Conservation (phyloP, 2,797 vertebrate genomes). For the Crax fasciolata region DNA sequence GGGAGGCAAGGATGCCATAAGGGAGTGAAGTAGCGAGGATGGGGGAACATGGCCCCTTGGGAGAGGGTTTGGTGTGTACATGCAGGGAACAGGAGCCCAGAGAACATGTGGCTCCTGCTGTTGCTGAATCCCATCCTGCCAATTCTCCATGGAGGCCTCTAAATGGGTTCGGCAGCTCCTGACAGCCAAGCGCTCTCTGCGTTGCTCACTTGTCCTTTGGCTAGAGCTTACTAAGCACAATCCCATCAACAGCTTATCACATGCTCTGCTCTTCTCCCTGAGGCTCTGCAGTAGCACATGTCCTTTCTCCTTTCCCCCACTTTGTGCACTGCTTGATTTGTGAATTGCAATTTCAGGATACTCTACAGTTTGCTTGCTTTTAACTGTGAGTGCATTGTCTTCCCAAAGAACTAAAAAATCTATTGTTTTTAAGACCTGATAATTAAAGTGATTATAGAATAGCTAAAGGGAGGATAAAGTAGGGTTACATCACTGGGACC, state of each 20-base stretch:
- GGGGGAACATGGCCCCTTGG: neutral
- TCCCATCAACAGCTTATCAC: constrained; percentile 42
- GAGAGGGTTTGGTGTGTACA: neutral
- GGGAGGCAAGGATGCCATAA: neutral
- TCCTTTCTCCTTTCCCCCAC: constrained; percentile 63
- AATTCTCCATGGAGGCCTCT: constrained; percentile 37
- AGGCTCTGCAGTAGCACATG: constrained; percentile 21
- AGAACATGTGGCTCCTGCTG: constrained; percentile 68
- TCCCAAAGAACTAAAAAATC: constrained; percentile 20
- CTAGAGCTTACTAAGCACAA: constrained; percentile 16
- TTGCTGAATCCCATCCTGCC: constrained; percentile 51
- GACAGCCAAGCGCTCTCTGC: constrained; percentile 24
- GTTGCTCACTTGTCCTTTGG: constrained; percentile 62
- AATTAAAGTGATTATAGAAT: constrained; percentile 56
- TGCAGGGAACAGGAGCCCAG: neutral
- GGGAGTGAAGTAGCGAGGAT: neutral
- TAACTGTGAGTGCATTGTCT: neutral
- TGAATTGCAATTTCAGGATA: neutral
- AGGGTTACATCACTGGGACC: constrained; percentile 6
- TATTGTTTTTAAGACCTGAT: constrained; percentile 21
- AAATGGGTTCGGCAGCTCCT: constrained; percentile 47
- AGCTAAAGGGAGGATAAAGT: constrained; percentile 28
- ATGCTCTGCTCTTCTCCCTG: constrained; percentile 30
- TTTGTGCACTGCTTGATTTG: neutral
- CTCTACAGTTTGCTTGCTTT: neutral